Evolutionary conservation across 1,140 invertebrate genomes (phyloP), one percentile per base, ranked within the genome.

Genomic region (Apis laboriosa): DNA sequence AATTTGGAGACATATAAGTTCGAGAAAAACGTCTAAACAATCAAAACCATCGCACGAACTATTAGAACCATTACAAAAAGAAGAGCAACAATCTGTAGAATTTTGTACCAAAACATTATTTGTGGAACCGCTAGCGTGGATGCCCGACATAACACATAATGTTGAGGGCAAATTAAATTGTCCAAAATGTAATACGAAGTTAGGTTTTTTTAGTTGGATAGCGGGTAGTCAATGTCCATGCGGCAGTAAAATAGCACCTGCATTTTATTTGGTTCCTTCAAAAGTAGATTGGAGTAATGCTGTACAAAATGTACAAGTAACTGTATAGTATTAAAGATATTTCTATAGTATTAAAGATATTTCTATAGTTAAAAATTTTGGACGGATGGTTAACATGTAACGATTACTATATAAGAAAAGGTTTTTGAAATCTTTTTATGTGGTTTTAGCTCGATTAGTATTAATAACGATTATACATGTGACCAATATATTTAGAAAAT

Each of bases 201-300:
- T 98, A 66, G 97, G 97, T 9, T 97, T 96, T 63, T 98, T 97
- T 90, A 97, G 96, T 92, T 98, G 97, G 97, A 95, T 97, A 71
- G 61, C 94, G 94, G 97, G 96, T 77, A 97, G 96, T 88, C 96
- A 97, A 83, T 98, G 97, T 92, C 97, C 97, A 5, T 98, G 97
- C 92, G 97, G 97, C 7, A 96, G 96, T 82, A 97, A 97, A 92
- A 96, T 97, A 76, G 96, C 97, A 28, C 97, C 97, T 1, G 97
- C 97, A 13, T 98, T 98, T 94, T 98, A 98, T 93, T 93, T 98
- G 73, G 96, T 97, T 88, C 97, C 97, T 70, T 97, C 97, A 8
- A 98, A 97, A 94, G 96, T 98, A 66, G 97, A 98, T 91, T 97
- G 97, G 94, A 97, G 97, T 77, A 97, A 97, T 92, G 96, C 97